Evolutionary conservation across 2,888 invertebrate genomes (phyloP).

Genomic region (Anorthoa munda): DNA sequence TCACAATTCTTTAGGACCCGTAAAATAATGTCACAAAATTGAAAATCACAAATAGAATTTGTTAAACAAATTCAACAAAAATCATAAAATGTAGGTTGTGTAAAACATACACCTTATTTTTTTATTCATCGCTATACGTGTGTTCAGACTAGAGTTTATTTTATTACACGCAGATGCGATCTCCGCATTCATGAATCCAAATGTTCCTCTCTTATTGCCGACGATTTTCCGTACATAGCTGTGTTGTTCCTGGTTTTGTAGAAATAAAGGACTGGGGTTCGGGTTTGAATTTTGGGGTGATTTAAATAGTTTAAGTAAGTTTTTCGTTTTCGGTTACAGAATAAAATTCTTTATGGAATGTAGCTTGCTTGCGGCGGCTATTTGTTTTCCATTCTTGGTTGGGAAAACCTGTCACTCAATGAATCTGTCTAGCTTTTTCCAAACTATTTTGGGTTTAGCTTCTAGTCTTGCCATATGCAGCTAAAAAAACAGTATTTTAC

Average conservation of each 20-base stretch:
- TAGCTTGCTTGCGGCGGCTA: background rate
- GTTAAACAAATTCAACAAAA: constrained; percentile 21
- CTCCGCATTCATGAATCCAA: constrained; percentile 78
- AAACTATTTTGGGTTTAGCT: too few species aligned
- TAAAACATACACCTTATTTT: constrained; percentile 42
- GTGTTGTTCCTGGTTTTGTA: constrained; percentile 48
- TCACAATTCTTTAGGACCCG: too few species aligned
- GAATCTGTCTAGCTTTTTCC: too few species aligned
- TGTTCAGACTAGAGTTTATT: constrained; percentile 62
- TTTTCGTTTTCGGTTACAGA: background rate
- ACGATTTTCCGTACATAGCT: constrained; percentile 61
- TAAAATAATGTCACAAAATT: background rate
- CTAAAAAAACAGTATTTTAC: too few species aligned
- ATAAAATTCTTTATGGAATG: background rate
- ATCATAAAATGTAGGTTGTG: constrained; percentile 25
- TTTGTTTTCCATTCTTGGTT: background rate
- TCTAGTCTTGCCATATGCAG: too few species aligned
- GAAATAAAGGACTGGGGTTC: constrained; percentile 49
- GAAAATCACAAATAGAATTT: constrained; percentile 9
- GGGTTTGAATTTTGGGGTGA: constrained; percentile 32
- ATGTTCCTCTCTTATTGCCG: constrained; percentile 75
- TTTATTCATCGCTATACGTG: constrained; percentile 62
- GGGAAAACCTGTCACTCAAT: too few species aligned
- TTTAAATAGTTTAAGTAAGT: constrained; percentile 40
- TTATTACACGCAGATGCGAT: constrained; percentile 69